Base-by-base conservation (phyloP, 2,888 invertebrate genomes). In the Allolobophora icterica region DNA sequence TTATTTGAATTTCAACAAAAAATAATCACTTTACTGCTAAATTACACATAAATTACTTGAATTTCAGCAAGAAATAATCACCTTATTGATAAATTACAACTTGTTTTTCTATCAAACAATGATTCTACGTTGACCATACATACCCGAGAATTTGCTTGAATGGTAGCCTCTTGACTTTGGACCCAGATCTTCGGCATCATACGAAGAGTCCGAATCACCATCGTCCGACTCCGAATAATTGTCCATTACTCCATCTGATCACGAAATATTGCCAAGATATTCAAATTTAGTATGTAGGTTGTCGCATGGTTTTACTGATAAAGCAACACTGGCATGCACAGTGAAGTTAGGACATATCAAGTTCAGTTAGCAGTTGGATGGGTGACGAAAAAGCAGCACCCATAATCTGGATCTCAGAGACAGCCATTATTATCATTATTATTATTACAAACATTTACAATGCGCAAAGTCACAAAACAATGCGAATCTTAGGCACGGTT, bases 181-280 rank as follows among this genome's bases (percentile, higher is more conserved):
- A 71, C 71, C 71, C 71, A 71, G 71, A 71, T n/a, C 71, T 71
- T 84, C 89, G 35, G 30, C 40, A 17, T 45, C n/a, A 24, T 84
- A 90, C 90, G 84, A 45, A 40, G 45, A 90, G 21, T 58, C 52
- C n/a, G 89, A 89, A 35, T 91, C 89, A 24, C 38, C 91, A 21
- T 91, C 87, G 34, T 89, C 89, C 24, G 89, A 89, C 35, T 89
- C 89, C 19, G 89, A 89, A 21, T 89, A 42, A 89, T 52, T 89
- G 42, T 89, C 89, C 42, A 89, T 52, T 42, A 52, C 89, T 89
- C 89, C 45, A 45, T 30, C 52, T 52, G 42, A 21, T 34, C 8
- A 42, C 21, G 21, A 45, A 71, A 71, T n/a, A 71, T 71, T 13
- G n/a, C 30, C 71, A 71, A n/a, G 8, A 71, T 71, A n/a, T 71